Evolutionary conservation across 2,888 invertebrate genomes (phyloP), one percentile per base, ranked within the genome.

Genomic region (Agonum fuliginosum): DNA sequence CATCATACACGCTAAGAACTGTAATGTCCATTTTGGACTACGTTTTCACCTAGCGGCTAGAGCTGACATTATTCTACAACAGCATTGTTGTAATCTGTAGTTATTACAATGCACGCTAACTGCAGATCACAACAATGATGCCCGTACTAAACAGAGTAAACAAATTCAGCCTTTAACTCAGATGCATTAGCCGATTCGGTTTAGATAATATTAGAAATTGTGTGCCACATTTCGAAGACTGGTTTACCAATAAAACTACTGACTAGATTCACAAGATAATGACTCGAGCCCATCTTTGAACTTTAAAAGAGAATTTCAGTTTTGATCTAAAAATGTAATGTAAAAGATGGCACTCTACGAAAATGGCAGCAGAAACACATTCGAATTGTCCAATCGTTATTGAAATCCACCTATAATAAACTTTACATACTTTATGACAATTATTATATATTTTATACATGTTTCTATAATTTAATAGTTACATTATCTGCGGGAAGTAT

Each of bases 21-120:
- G 34, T 71, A 70, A 22, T 81, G 87, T 87, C 87, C 87, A 87
- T 80, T 87, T 87, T 87, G 87, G 87, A 87, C 87, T 87, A 87
- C 87, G 84, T 84, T 84, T 84, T 81, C 84, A 85, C 80, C 85
- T 85, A 85, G 83, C 84, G 83, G 84, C 83, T 83, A 84, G 83
- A 84, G 58, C 62, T 74, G 67, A 30, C 67, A 22, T 34, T 19
- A 20, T 12, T 48, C 58, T 62, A 62, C 17, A 14, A 30, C 30
- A 17, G 27, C 20, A 19, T 48, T 12, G 20, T 19, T 20, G 48
- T 20, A 5, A 19, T 48, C n/a, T 48, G 48, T 1, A 48, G 14
- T 43, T 12, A 3, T 14, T n/a, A n/a, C 30, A 3, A 30, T 46
- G 46, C 46, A 14, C 1, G 0, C 14, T 10, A 6, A 46, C 6